Conservation (phyloP, 2,113 vertebrate species). For the Nibea coibor region DNA sequence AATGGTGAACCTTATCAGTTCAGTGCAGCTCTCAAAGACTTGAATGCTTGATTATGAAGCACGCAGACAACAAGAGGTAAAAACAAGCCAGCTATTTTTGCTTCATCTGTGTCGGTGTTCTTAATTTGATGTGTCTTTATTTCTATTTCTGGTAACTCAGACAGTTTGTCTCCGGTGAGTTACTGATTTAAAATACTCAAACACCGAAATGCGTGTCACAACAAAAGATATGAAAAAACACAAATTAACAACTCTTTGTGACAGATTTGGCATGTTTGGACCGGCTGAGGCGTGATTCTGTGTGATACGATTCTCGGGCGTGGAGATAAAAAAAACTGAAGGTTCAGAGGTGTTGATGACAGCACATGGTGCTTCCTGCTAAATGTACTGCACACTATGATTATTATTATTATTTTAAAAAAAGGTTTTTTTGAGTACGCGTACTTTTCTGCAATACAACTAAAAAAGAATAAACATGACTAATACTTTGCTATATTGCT, state of each 20-base stretch:
- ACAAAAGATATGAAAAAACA: conserved; percentile 35
- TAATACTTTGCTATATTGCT: neutral
- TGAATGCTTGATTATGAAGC: conserved; percentile 20
- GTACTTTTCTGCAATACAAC: neutral
- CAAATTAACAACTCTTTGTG: conserved; percentile 26
- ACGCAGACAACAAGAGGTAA: neutral
- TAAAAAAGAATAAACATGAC: neutral
- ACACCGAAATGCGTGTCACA: conserved; percentile 33
- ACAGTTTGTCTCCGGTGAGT: conserved; percentile 14
- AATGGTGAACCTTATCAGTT: conserved; percentile 27
- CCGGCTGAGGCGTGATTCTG: conserved; percentile 15
- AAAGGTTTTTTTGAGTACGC: neutral
- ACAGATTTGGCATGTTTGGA: conserved; percentile 31
- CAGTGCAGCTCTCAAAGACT: conserved; percentile 17
- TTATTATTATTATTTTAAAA: neutral
- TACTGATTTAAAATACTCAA: neutral
- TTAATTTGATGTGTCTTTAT: conserved; percentile 24
- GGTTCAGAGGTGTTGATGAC: conserved; percentile 47
- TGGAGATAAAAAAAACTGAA: conserved; percentile 8
- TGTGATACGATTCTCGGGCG: conserved; percentile 22
- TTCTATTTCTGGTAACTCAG: conserved; percentile 26
- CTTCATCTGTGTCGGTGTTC: conserved; percentile 8
- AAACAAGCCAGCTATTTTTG: conserved; percentile 18
- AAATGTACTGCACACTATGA: neutral
- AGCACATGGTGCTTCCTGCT: conserved; percentile 12